A percentile compares a stretch with the other conserved stretches of the same genome.
These are phyloP conservation scores for Gymnoscopelus braueri DNA, from an alignment of 2,797 vertebrate species.

Conservation along the genomic window DNA sequence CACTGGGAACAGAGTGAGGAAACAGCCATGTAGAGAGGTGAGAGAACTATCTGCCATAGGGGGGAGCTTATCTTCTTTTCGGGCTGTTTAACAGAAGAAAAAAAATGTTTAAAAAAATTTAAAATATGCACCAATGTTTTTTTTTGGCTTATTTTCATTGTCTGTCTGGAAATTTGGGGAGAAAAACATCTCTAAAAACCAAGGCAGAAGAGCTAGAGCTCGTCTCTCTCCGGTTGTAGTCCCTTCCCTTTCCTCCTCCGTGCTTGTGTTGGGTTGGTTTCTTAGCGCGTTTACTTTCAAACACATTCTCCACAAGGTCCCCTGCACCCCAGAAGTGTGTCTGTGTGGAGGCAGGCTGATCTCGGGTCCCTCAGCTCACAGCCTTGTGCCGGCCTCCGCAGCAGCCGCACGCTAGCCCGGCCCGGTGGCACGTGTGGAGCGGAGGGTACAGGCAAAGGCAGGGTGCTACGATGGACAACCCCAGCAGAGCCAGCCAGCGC, in stretches of 20 bases:
- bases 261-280: slow-evolving; percentile 68
- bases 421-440: slow-evolving; percentile 93
- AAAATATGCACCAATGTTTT: slow-evolving; percentile 70
- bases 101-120: neutral
- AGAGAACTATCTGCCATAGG: slow-evolving; percentile 78
- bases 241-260: slow-evolving; percentile 64
- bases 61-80: slow-evolving; percentile 82
- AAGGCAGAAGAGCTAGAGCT: slow-evolving; percentile 46
- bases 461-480: slow-evolving; percentile 93
- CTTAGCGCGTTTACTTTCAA: neutral
- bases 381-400: slow-evolving; percentile 97
- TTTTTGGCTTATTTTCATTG: slow-evolving; percentile 77
- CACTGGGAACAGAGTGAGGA: slow-evolving; percentile 69
- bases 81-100: slow-evolving; percentile 51
- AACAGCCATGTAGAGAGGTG: slow-evolving; percentile 75
- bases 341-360: too few relatives aligned
- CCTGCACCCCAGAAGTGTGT: neutral
- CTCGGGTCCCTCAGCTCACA: slow-evolving; percentile 82
- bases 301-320: slow-evolving; percentile 26
- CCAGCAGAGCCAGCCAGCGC: slow-evolving; percentile 96
- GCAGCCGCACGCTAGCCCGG: slow-evolving; percentile 91
- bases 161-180: slow-evolving; percentile 74
- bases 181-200: slow-evolving; percentile 62
- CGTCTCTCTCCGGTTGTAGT: slow-evolving; percentile 32
- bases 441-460: slow-evolving; percentile 99